phyloP scores from a whole-genome alignment of 1,140 invertebrate genomes.

The Temnothorax curvispinosus region DNA sequence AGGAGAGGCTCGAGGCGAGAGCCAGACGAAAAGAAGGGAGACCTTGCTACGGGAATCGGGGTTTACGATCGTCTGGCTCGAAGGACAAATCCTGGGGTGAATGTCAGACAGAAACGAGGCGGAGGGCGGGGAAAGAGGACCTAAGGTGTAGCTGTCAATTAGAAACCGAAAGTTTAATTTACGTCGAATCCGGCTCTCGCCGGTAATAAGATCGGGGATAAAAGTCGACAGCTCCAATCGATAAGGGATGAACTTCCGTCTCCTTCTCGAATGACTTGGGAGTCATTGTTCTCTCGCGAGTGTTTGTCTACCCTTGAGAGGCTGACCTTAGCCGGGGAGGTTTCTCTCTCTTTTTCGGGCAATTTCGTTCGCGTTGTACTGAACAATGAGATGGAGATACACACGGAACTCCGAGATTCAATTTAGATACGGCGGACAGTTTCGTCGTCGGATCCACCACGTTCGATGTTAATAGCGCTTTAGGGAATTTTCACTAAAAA shows the following conservation, averaged over 20 bases:
- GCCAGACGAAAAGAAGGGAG: conserved; percentile 22
- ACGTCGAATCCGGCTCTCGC: background rate
- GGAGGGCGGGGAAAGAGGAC: background rate
- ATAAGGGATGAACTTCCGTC: conserved; percentile 24
- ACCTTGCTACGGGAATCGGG: conserved; percentile 34
- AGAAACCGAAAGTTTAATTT: conserved; percentile 57
- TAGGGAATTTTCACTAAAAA: background rate
- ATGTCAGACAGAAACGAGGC: background rate
- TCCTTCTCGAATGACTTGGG: background rate
- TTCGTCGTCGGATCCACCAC: background rate
- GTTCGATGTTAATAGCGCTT: conserved; percentile 16
- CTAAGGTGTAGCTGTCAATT: background rate
- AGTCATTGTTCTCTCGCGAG: conserved; percentile 28
- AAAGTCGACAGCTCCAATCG: conserved; percentile 52
- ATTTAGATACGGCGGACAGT: conserved; percentile 41
- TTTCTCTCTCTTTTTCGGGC: background rate
- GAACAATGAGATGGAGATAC: background rate
- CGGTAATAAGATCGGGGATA: conserved; percentile 17
- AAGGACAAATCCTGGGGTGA: conserved; percentile 27
- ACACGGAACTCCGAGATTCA: conserved; percentile 31
- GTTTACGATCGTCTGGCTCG: conserved; percentile 64
- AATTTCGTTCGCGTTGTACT: conserved; percentile 9
- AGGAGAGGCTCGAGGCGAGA: background rate
- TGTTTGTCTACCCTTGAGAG: conserved; percentile 7
- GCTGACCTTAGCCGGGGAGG: conserved; percentile 13